These are phyloP conservation scores for Gallinago media DNA, from an alignment of 2,113 vertebrate species.

Conservation along the genomic window DNA sequence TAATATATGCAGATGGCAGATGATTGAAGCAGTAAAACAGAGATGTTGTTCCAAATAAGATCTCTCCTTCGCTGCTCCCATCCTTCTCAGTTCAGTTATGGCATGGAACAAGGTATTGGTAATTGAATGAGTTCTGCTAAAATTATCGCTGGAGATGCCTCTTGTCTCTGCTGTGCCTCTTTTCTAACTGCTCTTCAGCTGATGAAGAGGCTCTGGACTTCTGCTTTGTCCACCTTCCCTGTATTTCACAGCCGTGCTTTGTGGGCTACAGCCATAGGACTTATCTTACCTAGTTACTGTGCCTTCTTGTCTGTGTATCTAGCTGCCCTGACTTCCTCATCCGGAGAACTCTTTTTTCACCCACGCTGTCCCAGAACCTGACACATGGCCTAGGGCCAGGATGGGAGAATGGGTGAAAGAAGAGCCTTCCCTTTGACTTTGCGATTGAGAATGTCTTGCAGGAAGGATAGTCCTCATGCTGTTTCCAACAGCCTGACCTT, in stretches of 20 bases:
- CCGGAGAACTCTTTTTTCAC: not conserved
- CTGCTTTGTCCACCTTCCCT: not conserved
- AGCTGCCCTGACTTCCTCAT: not conserved
- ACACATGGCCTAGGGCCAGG: not conserved
- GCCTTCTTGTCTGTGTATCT: not conserved
- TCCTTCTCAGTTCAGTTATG: not conserved
- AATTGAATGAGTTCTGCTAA: not conserved
- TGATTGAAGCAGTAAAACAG: not conserved
- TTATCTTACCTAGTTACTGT: not conserved
- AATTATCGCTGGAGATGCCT: rapidly evolving
- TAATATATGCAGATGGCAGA: not conserved
- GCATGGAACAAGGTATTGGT: not conserved
- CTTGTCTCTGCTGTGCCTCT: not conserved
- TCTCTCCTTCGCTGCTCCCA: not conserved
- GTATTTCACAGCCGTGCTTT: not conserved
- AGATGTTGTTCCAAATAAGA: not conserved
- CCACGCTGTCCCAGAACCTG: not conserved
- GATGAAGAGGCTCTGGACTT: not conserved
- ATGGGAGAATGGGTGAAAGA: not conserved
- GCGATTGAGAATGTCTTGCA: not conserved
- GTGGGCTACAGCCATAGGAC: not conserved
- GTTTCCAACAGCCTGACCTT: not conserved
- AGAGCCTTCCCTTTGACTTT: not conserved
- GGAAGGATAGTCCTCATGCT: not conserved
- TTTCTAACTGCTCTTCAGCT: not conserved